A percentile compares a stretch with the other conserved stretches of the same genome.
These are phyloP conservation scores for Donacobius atricapilla DNA, from an alignment of 2,113 vertebrate species.

Conservation along the genomic window DNA sequence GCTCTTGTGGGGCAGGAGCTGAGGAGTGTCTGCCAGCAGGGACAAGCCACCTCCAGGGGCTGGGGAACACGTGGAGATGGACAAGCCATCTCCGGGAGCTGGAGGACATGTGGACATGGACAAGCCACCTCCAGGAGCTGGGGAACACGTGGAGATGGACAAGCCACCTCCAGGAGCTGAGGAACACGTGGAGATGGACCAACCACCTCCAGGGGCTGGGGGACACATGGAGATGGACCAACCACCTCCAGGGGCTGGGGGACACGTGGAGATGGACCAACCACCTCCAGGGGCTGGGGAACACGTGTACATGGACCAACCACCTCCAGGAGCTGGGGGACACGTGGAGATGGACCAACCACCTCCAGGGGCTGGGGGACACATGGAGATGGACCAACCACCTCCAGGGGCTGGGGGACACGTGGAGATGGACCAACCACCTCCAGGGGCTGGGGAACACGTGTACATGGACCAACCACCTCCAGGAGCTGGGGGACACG, in stretches of 20 bases:
- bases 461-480: rapidly evolving
- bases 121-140: neutral
- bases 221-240: too few relatives aligned
- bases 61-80: rapidly evolving
- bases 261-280: rapidly evolving
- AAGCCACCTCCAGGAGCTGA: neutral
- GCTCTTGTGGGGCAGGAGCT: too few relatives aligned
- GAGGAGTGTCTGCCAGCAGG: neutral
- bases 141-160: rapidly evolving
- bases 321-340: neutral
- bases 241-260: neutral
- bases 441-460: neutral
- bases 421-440: rapidly evolving
- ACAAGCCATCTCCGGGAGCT: neutral
- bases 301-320: too few relatives aligned
- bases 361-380: neutral
- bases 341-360: rapidly evolving
- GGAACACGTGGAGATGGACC: rapidly evolving
- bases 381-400: rapidly evolving
- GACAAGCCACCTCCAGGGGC: neutral
- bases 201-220: too few relatives aligned
- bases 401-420: neutral
- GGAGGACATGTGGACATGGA: rapidly evolving
- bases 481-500: rapidly evolving
- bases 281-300: too few relatives aligned